These are phyloP conservation scores for Myrmophylax atrothorax DNA, from an alignment of 2,113 vertebrate genomes.

Conservation along the genomic window DNA sequence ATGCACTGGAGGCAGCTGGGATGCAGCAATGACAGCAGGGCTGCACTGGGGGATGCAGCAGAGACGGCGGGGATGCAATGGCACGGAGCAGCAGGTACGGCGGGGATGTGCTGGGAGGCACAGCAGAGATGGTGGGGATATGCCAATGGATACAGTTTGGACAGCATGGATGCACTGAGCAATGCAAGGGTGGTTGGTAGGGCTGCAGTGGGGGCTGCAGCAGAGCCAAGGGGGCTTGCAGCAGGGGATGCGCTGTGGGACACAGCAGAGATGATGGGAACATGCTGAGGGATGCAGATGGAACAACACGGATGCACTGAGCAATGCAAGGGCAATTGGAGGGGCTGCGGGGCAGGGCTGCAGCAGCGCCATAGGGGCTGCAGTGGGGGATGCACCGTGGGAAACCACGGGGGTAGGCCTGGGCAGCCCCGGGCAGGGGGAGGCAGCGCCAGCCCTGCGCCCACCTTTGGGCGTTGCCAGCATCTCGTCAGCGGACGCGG, in stretches of 20 bases:
- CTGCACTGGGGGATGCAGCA: background rate
- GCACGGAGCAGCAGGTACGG: background rate
- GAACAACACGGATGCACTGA: background rate
- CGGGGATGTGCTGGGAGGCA: background rate
- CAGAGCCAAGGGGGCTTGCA: background rate
- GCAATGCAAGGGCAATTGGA: background rate
- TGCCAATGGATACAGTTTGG: accelerated
- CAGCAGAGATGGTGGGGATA: accelerated
- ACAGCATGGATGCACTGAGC: background rate
- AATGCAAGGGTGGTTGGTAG: background rate
- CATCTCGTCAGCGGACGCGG: constrained; percentile 55
- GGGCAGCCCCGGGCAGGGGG: background rate
- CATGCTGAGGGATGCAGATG: accelerated
- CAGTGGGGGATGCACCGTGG: background rate
- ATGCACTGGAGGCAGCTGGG: background rate
- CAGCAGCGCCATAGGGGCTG: background rate
- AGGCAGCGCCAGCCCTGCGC: background rate
- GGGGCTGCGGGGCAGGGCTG: background rate
- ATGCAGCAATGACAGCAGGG: background rate
- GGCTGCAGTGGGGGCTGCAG: background rate
- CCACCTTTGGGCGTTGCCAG: constrained; percentile 67
- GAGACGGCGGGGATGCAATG: background rate
- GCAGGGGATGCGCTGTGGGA: background rate
- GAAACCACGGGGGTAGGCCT: background rate
- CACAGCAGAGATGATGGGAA: background rate